Evolutionary conservation across 1,140 invertebrate genomes (phyloP), one percentile per base, ranked within the genome.

Genomic region (Hetaerina americana): DNA sequence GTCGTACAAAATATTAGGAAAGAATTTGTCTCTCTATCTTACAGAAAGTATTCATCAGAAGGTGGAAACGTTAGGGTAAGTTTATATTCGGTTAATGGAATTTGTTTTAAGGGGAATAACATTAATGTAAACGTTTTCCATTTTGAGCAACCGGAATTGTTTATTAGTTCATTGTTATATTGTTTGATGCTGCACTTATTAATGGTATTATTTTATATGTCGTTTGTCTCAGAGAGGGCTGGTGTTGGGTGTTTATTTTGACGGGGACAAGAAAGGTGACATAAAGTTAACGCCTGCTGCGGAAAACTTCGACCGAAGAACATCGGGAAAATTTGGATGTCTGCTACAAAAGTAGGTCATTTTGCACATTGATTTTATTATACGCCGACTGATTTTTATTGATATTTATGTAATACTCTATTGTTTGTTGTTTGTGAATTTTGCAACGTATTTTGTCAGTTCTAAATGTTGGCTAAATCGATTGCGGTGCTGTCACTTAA

Each of bases 191-290:
- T 68, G 5, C 40, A 70, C 26, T 73, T 70, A 27, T 73, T 72
- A 26, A 75, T n/a, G 25, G 74, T 74, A 28, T 70, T 76, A 66
- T 71, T 76, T 66, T 27, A 27, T 26, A 40, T 29, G 74, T 71
- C 68, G 26, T 73, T 74, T 74, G 77, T 81, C 82, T 68, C 77
- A 84, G 82, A 84, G 81, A 77, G 84, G 84, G 66, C 74, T 86
- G 28, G 84, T 87, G 28, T 78, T 88, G 66, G 87, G 87, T 72
- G 80, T 85, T 27, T 87, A 87, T 75, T 78, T 79, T 67, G 76
- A 81, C 72, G 80, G 83, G 70, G 80, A 82, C 74, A 77, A 82
- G 69, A 78, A 81, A 71, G 79, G 75, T 29, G 68, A 75, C 12
- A 29, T 83, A 49, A 78, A 77, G 26, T 76, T 88, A 29, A 86